Evolutionary conservation across 2,113 vertebrate species (phyloP).

Genomic region (Ornithorhynchus anatinus): DNA sequence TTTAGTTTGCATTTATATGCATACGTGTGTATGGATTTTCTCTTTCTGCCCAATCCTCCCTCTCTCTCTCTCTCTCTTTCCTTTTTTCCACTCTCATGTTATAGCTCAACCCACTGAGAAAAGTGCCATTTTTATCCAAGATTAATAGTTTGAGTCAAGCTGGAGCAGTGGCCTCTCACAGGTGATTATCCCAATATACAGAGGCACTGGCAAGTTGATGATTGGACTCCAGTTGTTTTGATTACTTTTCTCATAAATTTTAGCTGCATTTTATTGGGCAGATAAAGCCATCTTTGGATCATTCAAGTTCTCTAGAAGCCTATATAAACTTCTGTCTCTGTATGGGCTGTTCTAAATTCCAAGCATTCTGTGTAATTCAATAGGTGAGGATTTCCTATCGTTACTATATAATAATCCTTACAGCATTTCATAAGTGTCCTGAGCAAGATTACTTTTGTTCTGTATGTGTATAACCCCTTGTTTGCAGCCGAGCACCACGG

Average conservation of each 20-base stretch:
- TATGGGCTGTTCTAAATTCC: too few relatives aligned
- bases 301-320: neutral
- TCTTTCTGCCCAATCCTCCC: neutral
- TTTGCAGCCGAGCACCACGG: too few relatives aligned
- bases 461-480: too few relatives aligned
- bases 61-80: neutral
- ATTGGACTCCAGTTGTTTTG: neutral
- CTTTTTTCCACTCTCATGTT: rapidly evolving
- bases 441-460: too few relatives aligned
- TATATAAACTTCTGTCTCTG: rapidly evolving
- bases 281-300: too few relatives aligned
- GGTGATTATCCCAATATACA: neutral
- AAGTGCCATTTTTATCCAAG: neutral
- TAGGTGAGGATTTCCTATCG: too few relatives aligned
- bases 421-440: too few relatives aligned
- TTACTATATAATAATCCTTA: too few relatives aligned
- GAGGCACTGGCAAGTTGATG: neutral
- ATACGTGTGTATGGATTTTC: conserved; percentile 14
- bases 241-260: conserved; percentile 1
- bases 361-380: too few relatives aligned
- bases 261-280: neutral
- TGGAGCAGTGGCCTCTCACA: neutral
- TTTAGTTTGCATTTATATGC: neutral
- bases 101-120: neutral
- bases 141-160: neutral